Evolutionary conservation across 2,113 vertebrate genomes (phyloP).

Genomic region (Amphilophus citrinellus): DNA sequence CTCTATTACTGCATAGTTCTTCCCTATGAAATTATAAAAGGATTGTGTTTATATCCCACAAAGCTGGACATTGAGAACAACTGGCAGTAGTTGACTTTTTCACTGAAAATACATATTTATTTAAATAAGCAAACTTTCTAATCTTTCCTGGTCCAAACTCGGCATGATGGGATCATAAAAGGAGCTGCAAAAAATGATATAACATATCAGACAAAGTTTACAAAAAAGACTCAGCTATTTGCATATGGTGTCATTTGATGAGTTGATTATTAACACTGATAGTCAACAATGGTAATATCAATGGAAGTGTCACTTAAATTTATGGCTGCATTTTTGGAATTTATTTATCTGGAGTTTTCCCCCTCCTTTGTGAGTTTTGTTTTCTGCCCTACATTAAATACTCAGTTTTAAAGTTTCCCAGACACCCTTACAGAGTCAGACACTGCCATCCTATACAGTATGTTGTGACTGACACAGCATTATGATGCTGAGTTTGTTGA

Average conservation of each 20-base stretch:
- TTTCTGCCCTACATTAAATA: slow-evolving; percentile 38
- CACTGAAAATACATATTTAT: neutral
- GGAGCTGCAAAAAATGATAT: neutral
- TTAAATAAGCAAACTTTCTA: neutral
- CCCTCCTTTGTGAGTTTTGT: neutral
- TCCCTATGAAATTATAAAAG: too few species aligned
- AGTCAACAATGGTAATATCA: slow-evolving; percentile 1
- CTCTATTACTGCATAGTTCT: too few species aligned
- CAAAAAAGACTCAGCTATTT: neutral
- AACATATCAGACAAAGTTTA: neutral
- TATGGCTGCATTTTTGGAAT: neutral
- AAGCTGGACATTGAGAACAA: neutral
- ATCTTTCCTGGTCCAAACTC: neutral
- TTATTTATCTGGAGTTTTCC: neutral
- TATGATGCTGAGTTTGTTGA: slow-evolving; percentile 66
- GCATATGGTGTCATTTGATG: too few species aligned
- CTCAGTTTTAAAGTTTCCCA: slow-evolving; percentile 31
- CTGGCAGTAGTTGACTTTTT: neutral
- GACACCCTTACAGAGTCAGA: slow-evolving; percentile 38
- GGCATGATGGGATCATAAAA: neutral
- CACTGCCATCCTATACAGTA: slow-evolving; percentile 40
- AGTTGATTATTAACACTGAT: neutral
- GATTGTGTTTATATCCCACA: too few species aligned
- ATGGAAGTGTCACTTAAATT: neutral
- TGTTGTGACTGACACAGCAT: slow-evolving; percentile 62